Base-by-base conservation (phyloP, 2,888 invertebrate genomes). In the Leucophenga maculata region DNA sequence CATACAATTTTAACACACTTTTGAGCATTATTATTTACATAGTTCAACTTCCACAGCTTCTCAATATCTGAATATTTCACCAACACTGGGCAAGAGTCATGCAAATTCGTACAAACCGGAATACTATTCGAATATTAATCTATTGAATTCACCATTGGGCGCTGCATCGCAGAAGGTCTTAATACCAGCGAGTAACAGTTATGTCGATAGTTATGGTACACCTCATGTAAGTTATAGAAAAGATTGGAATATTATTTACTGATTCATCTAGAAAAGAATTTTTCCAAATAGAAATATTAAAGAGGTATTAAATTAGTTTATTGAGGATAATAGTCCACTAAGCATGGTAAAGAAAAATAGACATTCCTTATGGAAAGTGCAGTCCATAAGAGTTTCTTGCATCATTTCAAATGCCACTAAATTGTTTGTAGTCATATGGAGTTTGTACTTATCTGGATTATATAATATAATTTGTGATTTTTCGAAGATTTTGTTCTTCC, bases 91-190 rank as follows among this genome's bases (percentile, higher is more conserved):
- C 72, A 85, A 82, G 68, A 78, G 74, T 64, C 80, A 75, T 69
- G 70, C 72, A 46, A 71, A 75, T 32, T 66, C 78, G 55, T 72
- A 70, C 57, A 84, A 80, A 75, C 77, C 84, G 44, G 80, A 84
- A 68, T 80, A 86, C 26, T 86, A 85, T 82, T 86, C 86, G 75
- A 86, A 86, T 74, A 76, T 86, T 32, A 85, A 86, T 75, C 75
- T 86, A 13, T 67, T 85, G 50, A 82, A 85, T 77, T 71, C 76
- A 48, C 84, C 80, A 64, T 65, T 73, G 74, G 67, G 54, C 46
- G 71, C 73, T 20, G 50, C 69, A 0, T 13, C 57, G 78, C 71
- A 77, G 75, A 64, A 60, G 67, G 6, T 39, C 26, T 22, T 74
- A 75, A 73, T 68, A 67, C 77, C 59, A 73, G 76, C 18, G 83